These are phyloP conservation scores for Mnemiopsis leidyi DNA, from an alignment of 37 sponge, comb jelly and placozoan genomes.

Conservation along the genomic window DNA sequence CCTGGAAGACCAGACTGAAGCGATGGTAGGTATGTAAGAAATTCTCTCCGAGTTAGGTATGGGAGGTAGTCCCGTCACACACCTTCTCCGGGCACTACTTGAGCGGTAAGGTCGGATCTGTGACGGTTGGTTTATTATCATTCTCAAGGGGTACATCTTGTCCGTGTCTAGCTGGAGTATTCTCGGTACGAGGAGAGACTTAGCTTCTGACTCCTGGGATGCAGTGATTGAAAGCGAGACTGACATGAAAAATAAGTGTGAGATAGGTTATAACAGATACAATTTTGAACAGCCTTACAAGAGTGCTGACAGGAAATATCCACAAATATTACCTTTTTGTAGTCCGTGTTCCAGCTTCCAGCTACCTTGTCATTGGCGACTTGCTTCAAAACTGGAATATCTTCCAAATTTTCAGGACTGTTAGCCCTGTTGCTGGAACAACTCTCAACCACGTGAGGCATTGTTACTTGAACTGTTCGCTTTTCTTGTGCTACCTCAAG, in stretches of 20 bases:
- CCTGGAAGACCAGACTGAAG: background rate
- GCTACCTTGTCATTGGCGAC: background rate
- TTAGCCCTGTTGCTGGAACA: background rate
- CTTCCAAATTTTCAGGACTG: background rate
- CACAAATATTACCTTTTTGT: background rate
- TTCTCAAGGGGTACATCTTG: background rate
- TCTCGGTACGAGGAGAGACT: constrained; percentile 13
- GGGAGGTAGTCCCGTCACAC: constrained; percentile 21
- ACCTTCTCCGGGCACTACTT: too few relatives aligned
- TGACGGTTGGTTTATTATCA: background rate
- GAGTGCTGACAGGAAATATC: too few relatives aligned
- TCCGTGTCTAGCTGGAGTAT: constrained; percentile 46
- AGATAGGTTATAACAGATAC: too few relatives aligned
- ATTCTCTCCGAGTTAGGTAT: background rate
- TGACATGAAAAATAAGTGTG: too few relatives aligned
- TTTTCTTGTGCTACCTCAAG: background rate
- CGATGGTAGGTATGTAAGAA: constrained; percentile 3
- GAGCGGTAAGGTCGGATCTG: background rate
- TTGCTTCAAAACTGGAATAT: constrained; percentile 14
- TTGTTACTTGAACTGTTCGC: background rate
- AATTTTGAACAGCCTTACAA: too few relatives aligned
- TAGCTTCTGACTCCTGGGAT: background rate
- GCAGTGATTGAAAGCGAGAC: too few relatives aligned
- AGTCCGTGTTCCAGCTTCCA: background rate
- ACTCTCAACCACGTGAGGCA: background rate